Percentiles rank a stretch among this genome's conserved stretches.
These are phyloP conservation scores for Atta texana DNA, from an alignment of 1,140 invertebrate genomes.

Conservation along the genomic window DNA sequence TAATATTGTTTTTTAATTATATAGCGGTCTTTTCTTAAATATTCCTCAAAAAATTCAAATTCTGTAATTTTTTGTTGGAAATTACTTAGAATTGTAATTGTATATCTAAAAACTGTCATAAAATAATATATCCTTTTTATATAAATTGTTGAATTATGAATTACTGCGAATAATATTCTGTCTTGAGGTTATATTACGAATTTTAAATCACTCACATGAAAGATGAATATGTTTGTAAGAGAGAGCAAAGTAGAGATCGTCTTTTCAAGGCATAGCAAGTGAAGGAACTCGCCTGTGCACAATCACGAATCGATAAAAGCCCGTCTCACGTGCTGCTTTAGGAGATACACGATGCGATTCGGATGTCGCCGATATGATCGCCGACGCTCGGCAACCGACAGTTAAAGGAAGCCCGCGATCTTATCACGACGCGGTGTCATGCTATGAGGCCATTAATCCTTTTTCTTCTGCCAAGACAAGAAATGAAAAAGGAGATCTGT, in stretches of 20 bases:
- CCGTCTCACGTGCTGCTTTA: slow-evolving; percentile 62
- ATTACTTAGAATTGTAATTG: background rate
- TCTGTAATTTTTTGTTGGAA: background rate
- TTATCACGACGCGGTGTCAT: slow-evolving; percentile 77
- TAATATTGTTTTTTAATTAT: background rate
- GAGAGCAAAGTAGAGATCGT: background rate
- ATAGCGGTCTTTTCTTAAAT: background rate
- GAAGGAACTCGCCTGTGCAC: slow-evolving; percentile 37
- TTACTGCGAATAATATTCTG: background rate
- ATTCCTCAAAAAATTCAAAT: background rate
- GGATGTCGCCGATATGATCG: slow-evolving; percentile 73
- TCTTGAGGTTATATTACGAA: background rate
- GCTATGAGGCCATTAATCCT: slow-evolving; percentile 76
- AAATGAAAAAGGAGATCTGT: slow-evolving; percentile 46
- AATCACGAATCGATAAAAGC: slow-evolving; percentile 73
- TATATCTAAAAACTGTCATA: background rate
- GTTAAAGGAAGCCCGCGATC: slow-evolving; percentile 73
- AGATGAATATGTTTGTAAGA: background rate
- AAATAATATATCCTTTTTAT: background rate
- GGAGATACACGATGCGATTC: slow-evolving; percentile 73
- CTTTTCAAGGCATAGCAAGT: slow-evolving; percentile 28
- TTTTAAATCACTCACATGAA: background rate
- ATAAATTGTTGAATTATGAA: slow-evolving; percentile 1
- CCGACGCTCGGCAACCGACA: slow-evolving; percentile 67
- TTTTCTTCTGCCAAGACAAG: slow-evolving; percentile 70